A percentile compares a stretch with the other conserved stretches of the same genome.
Conservation (phyloP, 2,797 vertebrate species). For the Salmo trutta region DNA sequence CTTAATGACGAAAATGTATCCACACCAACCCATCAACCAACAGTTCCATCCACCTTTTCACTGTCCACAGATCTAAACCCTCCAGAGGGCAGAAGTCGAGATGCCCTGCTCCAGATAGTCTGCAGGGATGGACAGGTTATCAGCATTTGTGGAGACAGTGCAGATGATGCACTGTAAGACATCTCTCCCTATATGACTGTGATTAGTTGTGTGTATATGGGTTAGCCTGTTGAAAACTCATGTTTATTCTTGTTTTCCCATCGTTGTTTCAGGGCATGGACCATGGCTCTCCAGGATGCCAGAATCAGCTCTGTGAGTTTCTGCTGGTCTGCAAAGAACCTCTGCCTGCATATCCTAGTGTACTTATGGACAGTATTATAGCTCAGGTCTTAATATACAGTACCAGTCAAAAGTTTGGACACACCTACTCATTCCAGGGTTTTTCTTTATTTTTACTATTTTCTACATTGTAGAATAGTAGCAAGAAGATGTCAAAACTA, state of each 20-base stretch:
- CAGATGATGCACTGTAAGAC: constrained; percentile 93
- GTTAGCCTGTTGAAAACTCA: neutral
- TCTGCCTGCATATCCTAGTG: too few species aligned
- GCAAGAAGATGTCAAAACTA: too few species aligned
- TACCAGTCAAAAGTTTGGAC: too few species aligned
- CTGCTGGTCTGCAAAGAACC: neutral
- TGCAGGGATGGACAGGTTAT: constrained; percentile 90
- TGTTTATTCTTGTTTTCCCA: neutral
- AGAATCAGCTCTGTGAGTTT: constrained; percentile 88
- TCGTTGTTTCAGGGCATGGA: constrained; percentile 84
- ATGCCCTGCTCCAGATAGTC: constrained; percentile 90
- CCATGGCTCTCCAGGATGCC: constrained; percentile 91
- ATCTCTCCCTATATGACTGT: neutral
- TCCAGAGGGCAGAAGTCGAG: constrained; percentile 87
- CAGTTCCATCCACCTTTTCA: neutral
- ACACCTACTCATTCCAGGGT: too few species aligned
- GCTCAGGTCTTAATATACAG: too few species aligned
- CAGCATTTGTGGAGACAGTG: constrained; percentile 91
- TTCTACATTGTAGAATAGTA: too few species aligned
- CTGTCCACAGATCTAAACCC: constrained; percentile 82
- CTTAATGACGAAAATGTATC: too few species aligned
- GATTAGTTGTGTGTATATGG: neutral
- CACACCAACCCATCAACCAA: neutral
- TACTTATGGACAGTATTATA: too few species aligned
- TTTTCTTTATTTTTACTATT: too few species aligned